These are phyloP conservation scores for Drosophila bipectinata DNA, from an alignment of 1,140 invertebrate genomes.

Conservation along the genomic window DNA sequence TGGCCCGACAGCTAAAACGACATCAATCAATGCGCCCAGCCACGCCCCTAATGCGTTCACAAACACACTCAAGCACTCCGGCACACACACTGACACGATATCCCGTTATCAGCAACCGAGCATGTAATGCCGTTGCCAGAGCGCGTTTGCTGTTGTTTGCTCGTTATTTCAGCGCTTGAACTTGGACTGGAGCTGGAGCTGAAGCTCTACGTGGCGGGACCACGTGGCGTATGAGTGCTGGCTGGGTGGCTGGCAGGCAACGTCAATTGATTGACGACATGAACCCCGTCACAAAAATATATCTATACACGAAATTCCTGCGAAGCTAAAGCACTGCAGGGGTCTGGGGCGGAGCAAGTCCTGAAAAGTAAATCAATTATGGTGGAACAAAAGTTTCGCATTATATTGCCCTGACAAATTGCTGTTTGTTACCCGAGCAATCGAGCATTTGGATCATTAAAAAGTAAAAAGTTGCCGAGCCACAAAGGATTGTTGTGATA, in stretches of 20 bases:
- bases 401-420: slow-evolving; percentile 66
- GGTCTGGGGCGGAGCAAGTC: not conserved
- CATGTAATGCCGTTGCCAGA: slow-evolving; percentile 50
- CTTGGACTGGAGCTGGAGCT: slow-evolving; percentile 18
- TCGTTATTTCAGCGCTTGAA: slow-evolving; percentile 54
- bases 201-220: slow-evolving; percentile 6
- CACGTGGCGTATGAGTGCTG: slow-evolving; percentile 77
- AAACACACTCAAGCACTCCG: slow-evolving; percentile 25
- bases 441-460: slow-evolving; percentile 65
- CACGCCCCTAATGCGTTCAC: slow-evolving; percentile 54
- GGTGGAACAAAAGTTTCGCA: slow-evolving; percentile 47
- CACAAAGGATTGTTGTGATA: slow-evolving; percentile 59
- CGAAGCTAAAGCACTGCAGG: not conserved
- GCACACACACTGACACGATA: slow-evolving; percentile 1
- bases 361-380: slow-evolving; percentile 77
- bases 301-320: not conserved
- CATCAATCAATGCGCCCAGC: slow-evolving; percentile 70
- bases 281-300: slow-evolving; percentile 19
- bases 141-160: slow-evolving; percentile 46
- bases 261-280: slow-evolving; percentile 77
- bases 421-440: slow-evolving; percentile 54
- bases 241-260: slow-evolving; percentile 27
- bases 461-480: slow-evolving; percentile 49
- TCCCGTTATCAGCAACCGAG: slow-evolving; percentile 64
- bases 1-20: slow-evolving; percentile 64